These are phyloP conservation scores for Heterotis niloticus DNA, from an alignment of 2,113 vertebrate genomes.

Conservation along the genomic window DNA sequence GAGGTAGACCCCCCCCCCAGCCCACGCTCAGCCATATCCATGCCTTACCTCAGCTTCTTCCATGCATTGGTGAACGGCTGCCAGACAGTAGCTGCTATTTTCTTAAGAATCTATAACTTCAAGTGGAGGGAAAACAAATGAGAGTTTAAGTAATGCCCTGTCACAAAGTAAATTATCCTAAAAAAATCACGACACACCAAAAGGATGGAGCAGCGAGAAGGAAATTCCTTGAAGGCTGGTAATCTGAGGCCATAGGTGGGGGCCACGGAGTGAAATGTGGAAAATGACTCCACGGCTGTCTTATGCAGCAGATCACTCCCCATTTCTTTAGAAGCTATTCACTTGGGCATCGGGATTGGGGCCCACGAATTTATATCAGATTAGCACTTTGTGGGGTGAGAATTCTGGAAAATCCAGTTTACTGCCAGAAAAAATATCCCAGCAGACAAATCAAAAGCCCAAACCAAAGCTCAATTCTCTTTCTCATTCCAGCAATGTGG, in stretches of 20 bases:
- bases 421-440: slow-evolving; percentile 34
- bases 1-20: no score
- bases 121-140: neutral
- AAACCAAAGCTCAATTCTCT: slow-evolving; percentile 13
- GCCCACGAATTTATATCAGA: neutral
- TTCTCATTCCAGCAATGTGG: no score
- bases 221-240: neutral
- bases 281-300: neutral
- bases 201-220: neutral
- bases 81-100: slow-evolving; percentile 16
- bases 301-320: neutral
- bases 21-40: neutral
- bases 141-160: neutral
- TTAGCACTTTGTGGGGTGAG: neutral
- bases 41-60: neutral
- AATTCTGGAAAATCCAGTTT: slow-evolving; percentile 34
- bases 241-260: neutral
- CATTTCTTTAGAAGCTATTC: neutral
- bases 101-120: slow-evolving; percentile 16
- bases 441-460: slow-evolving; percentile 29
- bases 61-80: neutral
- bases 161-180: neutral
- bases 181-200: neutral
- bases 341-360: neutral
- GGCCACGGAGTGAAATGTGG: neutral